Evolutionary conservation across 2,888 invertebrate species (phyloP).

Genomic region (Aleiodes alternator): DNA sequence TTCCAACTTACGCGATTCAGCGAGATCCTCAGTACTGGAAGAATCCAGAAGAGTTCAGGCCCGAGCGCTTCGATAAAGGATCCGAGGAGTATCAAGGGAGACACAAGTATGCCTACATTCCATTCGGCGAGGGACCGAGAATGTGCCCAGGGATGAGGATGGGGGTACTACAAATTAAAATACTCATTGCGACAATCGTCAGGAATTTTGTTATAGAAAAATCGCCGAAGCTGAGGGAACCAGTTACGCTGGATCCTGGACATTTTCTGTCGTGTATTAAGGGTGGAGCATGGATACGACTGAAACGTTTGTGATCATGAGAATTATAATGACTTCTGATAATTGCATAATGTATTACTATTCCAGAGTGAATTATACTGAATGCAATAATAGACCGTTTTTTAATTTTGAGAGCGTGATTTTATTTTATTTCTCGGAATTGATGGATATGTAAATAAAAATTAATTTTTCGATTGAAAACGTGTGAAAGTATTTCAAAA

Average conservation of each 20-base stretch:
- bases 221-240: constrained; percentile 9
- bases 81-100: constrained; percentile 28
- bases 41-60: constrained; percentile 51
- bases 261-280: background rate
- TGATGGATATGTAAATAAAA: too few relatives aligned
- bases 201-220: constrained; percentile 19
- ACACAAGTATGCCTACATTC: constrained; percentile 37
- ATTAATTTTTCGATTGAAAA: too few relatives aligned
- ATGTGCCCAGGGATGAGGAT: constrained; percentile 42
- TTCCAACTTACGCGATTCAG: constrained; percentile 55
- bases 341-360: too few relatives aligned
- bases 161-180: background rate
- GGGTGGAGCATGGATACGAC: constrained; percentile 21
- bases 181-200: background rate
- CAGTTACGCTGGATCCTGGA: constrained; percentile 1
- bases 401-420: too few relatives aligned
- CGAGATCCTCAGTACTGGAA: constrained; percentile 52
- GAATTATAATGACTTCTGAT: too few relatives aligned
- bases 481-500: too few relatives aligned
- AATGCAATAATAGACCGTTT: too few relatives aligned
- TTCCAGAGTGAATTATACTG: too few relatives aligned
- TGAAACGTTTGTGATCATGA: background rate
- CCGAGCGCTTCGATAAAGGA: constrained; percentile 52
- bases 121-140: constrained; percentile 39
- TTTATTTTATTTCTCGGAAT: too few relatives aligned